Evolutionary conservation across 2,113 vertebrate genomes (phyloP).

Genomic region (Vidua macroura): DNA sequence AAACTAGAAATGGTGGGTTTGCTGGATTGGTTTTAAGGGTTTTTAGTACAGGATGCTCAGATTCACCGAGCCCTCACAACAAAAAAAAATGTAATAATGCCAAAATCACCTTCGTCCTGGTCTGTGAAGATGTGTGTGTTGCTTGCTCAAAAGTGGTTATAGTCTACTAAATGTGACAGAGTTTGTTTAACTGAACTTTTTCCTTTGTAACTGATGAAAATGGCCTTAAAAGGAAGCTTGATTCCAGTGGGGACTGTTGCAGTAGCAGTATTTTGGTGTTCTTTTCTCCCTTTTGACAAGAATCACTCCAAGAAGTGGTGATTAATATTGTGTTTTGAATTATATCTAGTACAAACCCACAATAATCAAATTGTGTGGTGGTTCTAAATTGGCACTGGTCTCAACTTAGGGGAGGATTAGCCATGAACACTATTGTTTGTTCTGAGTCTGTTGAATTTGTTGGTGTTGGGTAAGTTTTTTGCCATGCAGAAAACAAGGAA

Average conservation of each 20-base stretch:
- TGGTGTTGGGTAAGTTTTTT: conserved; percentile 8
- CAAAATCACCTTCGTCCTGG: background rate
- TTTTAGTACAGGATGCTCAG: background rate
- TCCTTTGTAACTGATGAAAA: background rate
- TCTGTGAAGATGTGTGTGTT: background rate
- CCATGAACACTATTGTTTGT: conserved; percentile 21
- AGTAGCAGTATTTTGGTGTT: background rate
- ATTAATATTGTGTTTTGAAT: conserved; percentile 15
- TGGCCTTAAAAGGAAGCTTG: background rate
- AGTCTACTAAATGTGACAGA: background rate
- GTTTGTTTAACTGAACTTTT: background rate
- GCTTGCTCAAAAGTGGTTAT: background rate
- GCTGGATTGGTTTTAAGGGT: background rate
- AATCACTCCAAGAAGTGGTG: background rate
- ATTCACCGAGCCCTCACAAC: background rate
- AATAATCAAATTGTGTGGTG: background rate
- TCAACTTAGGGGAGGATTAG: background rate
- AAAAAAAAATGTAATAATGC: background rate
- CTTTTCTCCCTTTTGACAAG: background rate
- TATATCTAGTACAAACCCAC: background rate
- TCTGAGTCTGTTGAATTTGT: conserved; percentile 1
- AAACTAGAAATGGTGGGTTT: background rate
- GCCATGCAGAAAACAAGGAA: conserved; percentile 68
- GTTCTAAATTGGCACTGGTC: background rate
- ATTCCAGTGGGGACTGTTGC: background rate